Base-by-base conservation (phyloP, 2,888 invertebrate species). In the Pharmacophagus antenor region DNA sequence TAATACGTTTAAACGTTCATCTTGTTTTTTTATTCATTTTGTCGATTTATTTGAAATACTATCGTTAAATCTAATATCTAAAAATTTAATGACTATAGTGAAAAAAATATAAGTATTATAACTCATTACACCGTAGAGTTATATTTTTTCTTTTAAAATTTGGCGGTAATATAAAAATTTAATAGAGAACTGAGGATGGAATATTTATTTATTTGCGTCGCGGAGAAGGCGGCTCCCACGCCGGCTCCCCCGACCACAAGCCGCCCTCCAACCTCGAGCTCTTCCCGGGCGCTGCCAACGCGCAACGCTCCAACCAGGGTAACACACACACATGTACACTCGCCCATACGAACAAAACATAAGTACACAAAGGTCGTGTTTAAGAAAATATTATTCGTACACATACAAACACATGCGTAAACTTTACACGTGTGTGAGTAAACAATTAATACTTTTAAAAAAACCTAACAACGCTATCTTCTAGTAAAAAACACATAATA, bases 271-370 rank as follows among this genome's bases (percentile, higher is more conserved):
- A 94, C 87, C 92, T 94, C 86, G 94, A 94, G 91, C 92, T 94
- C 81, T 93, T 93, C 90, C 92, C 93, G 76, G 89, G 92, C 75
- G 87, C 91, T 77, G 90, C 88, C 84, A 91, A 91, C 87, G 88
- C 92, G 79, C 92, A 93, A 82, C 94, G 94, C 85, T 95, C 95
- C 91, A 93, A 94, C 89, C 95, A 95, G 92, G 96, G 96, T 96
- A 95, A 94, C 92, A 85, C 79, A 77, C 76, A 75, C 65, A 67
- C 64, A 72, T 64, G 31, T 44, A 58, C 27, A 57, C 37, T 2
- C 41, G 46, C 6, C 21, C 44, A 44, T 41, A 51, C 50, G 20
- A 17, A 53, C 22, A 53, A 4, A 12, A 44, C 42, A 18, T 10
- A 44, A 44, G 18, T 2, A 44, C 10, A 44, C 42, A 18, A 6